Base-by-base conservation (phyloP, 2,113 vertebrate genomes). In the Peucedramus taeniatus region DNA sequence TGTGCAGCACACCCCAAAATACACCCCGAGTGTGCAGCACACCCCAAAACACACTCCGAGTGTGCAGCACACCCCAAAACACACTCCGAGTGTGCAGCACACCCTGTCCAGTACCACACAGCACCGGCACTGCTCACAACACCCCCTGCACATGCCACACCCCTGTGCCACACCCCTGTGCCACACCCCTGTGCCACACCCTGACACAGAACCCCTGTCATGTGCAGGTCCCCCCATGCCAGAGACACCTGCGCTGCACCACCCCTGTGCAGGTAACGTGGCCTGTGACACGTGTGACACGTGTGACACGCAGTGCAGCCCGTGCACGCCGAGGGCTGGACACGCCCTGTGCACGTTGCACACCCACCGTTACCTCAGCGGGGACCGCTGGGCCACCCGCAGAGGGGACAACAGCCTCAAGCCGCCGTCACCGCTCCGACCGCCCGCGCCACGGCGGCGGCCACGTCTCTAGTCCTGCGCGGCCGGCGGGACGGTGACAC, bases 211-310 rank as follows among this genome's bases (percentile, higher is more conserved):
- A 15, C 24, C 68, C 31, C 50, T 3, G 49, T 23, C 8, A 28
- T 4, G 0, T 1, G 27, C 0, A 2, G 24, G 51, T 18, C 47
- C 13, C n/a, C 71, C 47, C 2, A 0, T 0, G 23, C 39, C 11
- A 31, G 53, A 19, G 37, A 15, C 45, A 4, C 69, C 53, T 0
- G 6, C 23, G 3, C 13, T 1, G 10, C 24, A 1, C 37, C 69
- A 18, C 11, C 7, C 12, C 15, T 0, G 31, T 0, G 15, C 10
- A 0, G 5, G 39, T 9, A 2, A 6, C 9, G 0, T 0, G 0
- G 30, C 65, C 33, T 6, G 50, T 71, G 64, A 31, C 28, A 39
- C 21, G 3, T 0, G 17, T 16, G 60, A 28, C 56, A 13, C 1
- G 0, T 0, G 19, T 39, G 3, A 5, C 42, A 6, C 22, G 5